These are phyloP conservation scores for Catamblyrhynchus diadema DNA, from an alignment of 2,797 vertebrate species.

Conservation along the genomic window DNA sequence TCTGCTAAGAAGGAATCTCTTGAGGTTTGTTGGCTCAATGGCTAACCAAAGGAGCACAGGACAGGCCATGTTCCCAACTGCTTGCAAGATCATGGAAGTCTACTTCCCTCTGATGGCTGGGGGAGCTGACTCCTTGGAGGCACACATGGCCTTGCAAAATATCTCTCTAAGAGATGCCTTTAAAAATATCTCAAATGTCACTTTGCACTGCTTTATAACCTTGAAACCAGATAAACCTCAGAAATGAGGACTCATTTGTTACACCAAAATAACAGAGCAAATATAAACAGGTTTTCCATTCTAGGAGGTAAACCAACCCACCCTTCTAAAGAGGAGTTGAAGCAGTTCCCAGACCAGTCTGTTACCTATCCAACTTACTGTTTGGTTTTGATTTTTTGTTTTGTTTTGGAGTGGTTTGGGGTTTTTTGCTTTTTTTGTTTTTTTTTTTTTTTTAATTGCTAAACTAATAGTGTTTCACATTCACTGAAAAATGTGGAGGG, in stretches of 20 bases:
- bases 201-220: not conserved
- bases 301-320: not conserved
- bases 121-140: not conserved
- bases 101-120: not conserved
- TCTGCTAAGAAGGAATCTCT: not conserved
- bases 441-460: not conserved
- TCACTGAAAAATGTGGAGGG: not conserved
- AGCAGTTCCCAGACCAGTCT: not conserved
- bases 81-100: not conserved
- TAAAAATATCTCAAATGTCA: not conserved
- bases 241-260: not conserved
- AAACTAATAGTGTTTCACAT: not conserved
- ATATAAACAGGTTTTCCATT: not conserved
- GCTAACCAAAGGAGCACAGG: not conserved
- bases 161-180: not conserved
- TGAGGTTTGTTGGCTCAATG: not conserved
- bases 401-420: not conserved
- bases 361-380: not conserved
- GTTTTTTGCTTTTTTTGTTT: not conserved
- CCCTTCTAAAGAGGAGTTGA: not conserved
- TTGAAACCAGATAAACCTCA: not conserved
- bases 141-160: accelerated
- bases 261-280: not conserved
- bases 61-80: not conserved
- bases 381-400: not conserved